A percentile compares a stretch with the other conserved stretches of the same genome.
Conservation (phyloP, 2,113 vertebrate genomes). For the Phaethornis superciliosus region DNA sequence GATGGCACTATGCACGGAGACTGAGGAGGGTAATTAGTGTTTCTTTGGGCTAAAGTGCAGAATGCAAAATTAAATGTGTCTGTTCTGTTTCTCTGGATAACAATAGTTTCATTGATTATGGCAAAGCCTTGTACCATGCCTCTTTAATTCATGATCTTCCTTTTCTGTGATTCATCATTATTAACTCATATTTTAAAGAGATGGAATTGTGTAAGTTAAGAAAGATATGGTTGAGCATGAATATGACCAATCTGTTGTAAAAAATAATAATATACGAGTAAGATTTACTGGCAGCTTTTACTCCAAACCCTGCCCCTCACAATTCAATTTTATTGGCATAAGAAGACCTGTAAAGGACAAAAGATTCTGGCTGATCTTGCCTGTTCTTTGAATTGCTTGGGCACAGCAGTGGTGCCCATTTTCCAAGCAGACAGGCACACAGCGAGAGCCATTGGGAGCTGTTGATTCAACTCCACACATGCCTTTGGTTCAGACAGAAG, state of each 20-base stretch:
- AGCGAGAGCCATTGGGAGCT: neutral
- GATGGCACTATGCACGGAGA: neutral
- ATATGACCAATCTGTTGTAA: neutral
- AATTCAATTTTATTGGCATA: neutral
- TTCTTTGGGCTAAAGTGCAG: neutral
- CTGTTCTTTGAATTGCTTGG: neutral
- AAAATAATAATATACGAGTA: neutral
- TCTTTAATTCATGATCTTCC: conserved; percentile 13
- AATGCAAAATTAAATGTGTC: neutral
- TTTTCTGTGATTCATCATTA: neutral
- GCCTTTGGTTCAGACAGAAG: neutral
- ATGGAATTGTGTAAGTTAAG: neutral
- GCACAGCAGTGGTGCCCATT: neutral
- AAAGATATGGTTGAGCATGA: neutral
- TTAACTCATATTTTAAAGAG: neutral
- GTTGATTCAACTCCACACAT: neutral
- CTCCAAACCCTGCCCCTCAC: neutral
- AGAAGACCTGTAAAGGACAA: neutral
- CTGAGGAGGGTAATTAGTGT: neutral
- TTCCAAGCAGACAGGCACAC: rapidly evolving
- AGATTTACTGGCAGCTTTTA: neutral
- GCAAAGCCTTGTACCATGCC: neutral
- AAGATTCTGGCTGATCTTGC: neutral
- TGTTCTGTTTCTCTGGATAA: neutral
- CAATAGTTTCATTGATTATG: neutral